A percentile compares a stretch with the other conserved stretches of the same genome.
Evolutionary conservation across 2,888 invertebrate genomes (phyloP).

Genomic region (Drosophila mimica): DNA sequence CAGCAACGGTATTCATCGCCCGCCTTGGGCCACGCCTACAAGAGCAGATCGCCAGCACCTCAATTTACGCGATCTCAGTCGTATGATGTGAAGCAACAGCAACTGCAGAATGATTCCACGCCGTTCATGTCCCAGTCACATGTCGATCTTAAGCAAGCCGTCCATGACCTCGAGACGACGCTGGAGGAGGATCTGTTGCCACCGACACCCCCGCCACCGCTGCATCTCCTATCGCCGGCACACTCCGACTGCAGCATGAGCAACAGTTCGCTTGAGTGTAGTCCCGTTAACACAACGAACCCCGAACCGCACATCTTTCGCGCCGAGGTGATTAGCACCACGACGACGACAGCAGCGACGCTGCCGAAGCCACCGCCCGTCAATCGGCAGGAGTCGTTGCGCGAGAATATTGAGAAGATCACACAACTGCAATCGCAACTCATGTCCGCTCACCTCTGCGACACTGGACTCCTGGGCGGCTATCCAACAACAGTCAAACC

Average conservation of each 20-base stretch:
- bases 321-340: slow-evolving; percentile 84
- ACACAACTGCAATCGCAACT: slow-evolving; percentile 84
- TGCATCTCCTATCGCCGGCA: slow-evolving; percentile 82
- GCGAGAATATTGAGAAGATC: slow-evolving; percentile 85
- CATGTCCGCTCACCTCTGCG: slow-evolving; percentile 84
- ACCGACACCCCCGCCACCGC: slow-evolving; percentile 54
- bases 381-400: slow-evolving; percentile 83
- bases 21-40: slow-evolving; percentile 70
- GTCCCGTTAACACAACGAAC: slow-evolving; percentile 53
- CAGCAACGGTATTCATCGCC: slow-evolving; percentile 82
- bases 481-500: slow-evolving; percentile 38
- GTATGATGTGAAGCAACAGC: slow-evolving; percentile 77
- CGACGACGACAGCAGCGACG: slow-evolving; percentile 73
- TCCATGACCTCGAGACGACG: slow-evolving; percentile 83
- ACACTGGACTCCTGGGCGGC: slow-evolving; percentile 65
- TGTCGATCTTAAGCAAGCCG: slow-evolving; percentile 84
- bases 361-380: slow-evolving; percentile 66
- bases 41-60: slow-evolving; percentile 56
- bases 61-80: slow-evolving; percentile 83
- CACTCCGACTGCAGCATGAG: slow-evolving; percentile 84
- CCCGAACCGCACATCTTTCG: slow-evolving; percentile 80
- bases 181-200: slow-evolving; percentile 75
- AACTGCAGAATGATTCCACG: slow-evolving; percentile 68
- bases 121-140: slow-evolving; percentile 84
- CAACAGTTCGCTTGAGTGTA: slow-evolving; percentile 70